A percentile compares a stretch with the other conserved stretches of the same genome.
phyloP scores from a whole-genome alignment of 2,888 invertebrate species.

The Cheilosia urbana region DNA sequence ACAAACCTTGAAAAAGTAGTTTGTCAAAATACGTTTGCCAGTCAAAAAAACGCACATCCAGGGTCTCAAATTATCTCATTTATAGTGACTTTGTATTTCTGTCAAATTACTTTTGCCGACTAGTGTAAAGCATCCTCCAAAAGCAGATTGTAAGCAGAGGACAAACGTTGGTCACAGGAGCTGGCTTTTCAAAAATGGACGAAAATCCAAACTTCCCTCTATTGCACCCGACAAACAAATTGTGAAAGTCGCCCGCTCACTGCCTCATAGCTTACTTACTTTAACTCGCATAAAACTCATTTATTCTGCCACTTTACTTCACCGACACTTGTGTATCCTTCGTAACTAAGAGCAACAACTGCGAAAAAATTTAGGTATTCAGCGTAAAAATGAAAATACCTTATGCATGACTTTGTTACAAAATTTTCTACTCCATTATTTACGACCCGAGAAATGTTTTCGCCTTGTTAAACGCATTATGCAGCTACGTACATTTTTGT shows the following conservation, averaged over 20 bases:
- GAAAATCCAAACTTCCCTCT: too few species aligned
- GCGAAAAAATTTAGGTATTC: background rate
- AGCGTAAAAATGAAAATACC: conserved; percentile 2
- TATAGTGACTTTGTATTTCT: too few species aligned
- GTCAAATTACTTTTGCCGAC: too few species aligned
- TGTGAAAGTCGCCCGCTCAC: background rate
- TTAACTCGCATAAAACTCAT: conserved; percentile 34
- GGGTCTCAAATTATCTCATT: too few species aligned
- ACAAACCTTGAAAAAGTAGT: too few species aligned
- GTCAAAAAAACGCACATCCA: too few species aligned
- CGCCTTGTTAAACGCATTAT: conserved; percentile 22
- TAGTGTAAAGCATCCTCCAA: too few species aligned
- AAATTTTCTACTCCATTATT: background rate
- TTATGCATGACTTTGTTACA: conserved; percentile 12
- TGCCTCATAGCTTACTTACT: background rate
- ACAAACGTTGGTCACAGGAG: too few species aligned
- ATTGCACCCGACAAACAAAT: too few species aligned
- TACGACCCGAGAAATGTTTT: conserved; percentile 19
- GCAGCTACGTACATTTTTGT: conserved; percentile 4
- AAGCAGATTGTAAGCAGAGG: too few species aligned
- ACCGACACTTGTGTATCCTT: background rate
- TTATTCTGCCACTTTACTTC: conserved; percentile 15
- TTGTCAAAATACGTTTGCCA: too few species aligned
- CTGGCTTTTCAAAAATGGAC: too few species aligned
- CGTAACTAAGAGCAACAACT: background rate